These are phyloP conservation scores for Apamea sordens DNA, from an alignment of 2,888 invertebrate species.

Conservation along the genomic window DNA sequence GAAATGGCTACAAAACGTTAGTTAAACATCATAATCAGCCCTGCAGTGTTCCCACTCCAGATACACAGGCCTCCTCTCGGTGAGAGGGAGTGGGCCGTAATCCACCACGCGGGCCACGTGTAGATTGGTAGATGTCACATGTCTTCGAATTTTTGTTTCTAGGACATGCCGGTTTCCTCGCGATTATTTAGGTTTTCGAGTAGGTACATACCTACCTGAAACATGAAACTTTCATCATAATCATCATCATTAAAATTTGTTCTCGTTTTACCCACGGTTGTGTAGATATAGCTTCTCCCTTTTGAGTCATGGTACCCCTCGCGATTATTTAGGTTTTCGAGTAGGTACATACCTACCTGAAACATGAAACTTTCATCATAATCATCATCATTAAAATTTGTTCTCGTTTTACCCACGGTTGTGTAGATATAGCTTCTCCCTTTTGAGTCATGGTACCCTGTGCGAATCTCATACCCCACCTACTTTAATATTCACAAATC, in stretches of 20 bases:
- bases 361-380: not conserved
- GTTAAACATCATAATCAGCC: too few species aligned
- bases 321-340: too few species aligned
- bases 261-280: not conserved
- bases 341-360: not conserved
- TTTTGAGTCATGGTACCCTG: not conserved
- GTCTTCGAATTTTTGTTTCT: not conserved
- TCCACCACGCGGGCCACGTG: too few species aligned
- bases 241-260: not conserved
- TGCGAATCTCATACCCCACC: not conserved
- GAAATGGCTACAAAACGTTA: too few species aligned
- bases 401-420: not conserved
- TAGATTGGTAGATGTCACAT: not conserved
- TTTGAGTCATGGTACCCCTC: not conserved
- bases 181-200: too few species aligned
- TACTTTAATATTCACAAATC: not conserved
- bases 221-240: not conserved
- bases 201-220: not conserved
- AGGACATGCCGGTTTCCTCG: not conserved
- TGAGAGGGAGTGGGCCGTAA: too few species aligned
- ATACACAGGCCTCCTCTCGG: too few species aligned
- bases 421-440: not conserved
- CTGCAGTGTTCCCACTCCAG: too few species aligned
- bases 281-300: not conserved
- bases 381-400: not conserved